Percentiles rank a stretch among this genome's conserved stretches.
phyloP scores from a whole-genome alignment of 2,888 invertebrate species.

The Rosalia funebris region DNA sequence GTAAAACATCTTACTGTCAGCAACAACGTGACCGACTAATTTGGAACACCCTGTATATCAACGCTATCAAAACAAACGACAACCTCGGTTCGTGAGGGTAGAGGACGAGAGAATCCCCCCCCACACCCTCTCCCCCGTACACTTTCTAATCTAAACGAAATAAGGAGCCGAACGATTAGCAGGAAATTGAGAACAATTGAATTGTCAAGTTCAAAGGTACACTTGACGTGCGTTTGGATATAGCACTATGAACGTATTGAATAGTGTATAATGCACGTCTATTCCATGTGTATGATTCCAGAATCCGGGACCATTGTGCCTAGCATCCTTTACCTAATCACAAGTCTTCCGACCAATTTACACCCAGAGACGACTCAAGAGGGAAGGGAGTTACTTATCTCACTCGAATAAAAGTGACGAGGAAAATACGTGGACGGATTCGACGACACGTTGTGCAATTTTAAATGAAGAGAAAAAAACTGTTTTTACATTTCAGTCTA shows the following conservation, averaged over 20 bases:
- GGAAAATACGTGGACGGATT: too few species aligned
- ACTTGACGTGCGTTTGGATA: conserved; percentile 59
- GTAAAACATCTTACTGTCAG: too few species aligned
- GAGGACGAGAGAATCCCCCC: too few species aligned
- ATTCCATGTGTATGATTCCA: conserved; percentile 61
- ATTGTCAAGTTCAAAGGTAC: conserved; percentile 62
- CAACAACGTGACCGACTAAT: too few species aligned
- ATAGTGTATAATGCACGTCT: conserved; percentile 60
- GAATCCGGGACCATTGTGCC: conserved; percentile 61
- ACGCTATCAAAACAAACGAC: too few species aligned
- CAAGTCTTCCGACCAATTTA: conserved; percentile 56
- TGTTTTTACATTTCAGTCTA: too few species aligned
- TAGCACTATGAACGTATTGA: conserved; percentile 56
- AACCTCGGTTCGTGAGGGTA: too few species aligned
- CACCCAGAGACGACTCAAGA: conserved; percentile 30
- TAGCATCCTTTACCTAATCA: conserved; percentile 55
- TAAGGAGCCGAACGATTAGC: conserved; percentile 47
- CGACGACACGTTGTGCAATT: too few species aligned
- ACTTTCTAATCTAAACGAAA: conserved; percentile 39
- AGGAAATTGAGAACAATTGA: conserved; percentile 59
- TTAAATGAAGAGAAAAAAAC: too few species aligned
- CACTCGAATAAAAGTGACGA: too few species aligned
- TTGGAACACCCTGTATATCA: too few species aligned
- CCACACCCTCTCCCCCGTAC: conserved; percentile 26
- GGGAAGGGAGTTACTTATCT: too few species aligned